Conservation (phyloP, 2,113 vertebrate species). For the Callorhinus ursinus region DNA sequence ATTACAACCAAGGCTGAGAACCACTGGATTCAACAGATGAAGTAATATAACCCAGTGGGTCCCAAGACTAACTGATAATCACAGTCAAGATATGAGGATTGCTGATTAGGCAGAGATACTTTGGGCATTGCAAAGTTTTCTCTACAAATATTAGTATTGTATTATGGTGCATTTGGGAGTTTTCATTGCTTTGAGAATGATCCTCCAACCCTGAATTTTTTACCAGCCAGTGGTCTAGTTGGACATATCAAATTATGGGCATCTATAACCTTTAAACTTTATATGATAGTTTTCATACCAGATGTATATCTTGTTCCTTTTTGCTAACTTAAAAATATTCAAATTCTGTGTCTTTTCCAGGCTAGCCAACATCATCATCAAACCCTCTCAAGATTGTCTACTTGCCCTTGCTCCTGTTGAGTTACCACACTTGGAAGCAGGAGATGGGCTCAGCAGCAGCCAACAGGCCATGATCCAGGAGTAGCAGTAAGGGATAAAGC, state of each 20-base stretch:
- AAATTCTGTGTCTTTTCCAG: slow-evolving; percentile 55
- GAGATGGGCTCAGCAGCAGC: slow-evolving; percentile 63
- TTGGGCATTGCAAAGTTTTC: not conserved
- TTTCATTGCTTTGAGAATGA: not conserved
- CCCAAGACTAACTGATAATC: not conserved
- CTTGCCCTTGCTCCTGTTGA: slow-evolving; percentile 31
- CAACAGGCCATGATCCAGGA: slow-evolving; percentile 65
- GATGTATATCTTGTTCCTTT: not conserved
- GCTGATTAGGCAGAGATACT: not conserved
- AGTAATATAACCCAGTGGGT: not conserved
- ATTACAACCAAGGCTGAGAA: not conserved
- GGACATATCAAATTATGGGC: not conserved
- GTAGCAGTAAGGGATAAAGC: slow-evolving; percentile 60
- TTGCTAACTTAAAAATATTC: slow-evolving; percentile 16
- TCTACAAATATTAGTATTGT: not conserved
- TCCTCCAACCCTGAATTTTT: not conserved
- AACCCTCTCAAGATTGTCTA: slow-evolving; percentile 35
- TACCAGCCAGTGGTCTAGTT: not conserved
- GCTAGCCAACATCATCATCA: slow-evolving; percentile 61
- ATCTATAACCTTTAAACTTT: not conserved
- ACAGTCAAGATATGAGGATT: not conserved
- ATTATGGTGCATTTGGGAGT: not conserved
- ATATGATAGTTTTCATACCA: not conserved
- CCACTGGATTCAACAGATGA: not conserved
- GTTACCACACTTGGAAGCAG: slow-evolving; percentile 11